phyloP scores from a whole-genome alignment of 2,113 vertebrate species.

The Lagopus muta region DNA sequence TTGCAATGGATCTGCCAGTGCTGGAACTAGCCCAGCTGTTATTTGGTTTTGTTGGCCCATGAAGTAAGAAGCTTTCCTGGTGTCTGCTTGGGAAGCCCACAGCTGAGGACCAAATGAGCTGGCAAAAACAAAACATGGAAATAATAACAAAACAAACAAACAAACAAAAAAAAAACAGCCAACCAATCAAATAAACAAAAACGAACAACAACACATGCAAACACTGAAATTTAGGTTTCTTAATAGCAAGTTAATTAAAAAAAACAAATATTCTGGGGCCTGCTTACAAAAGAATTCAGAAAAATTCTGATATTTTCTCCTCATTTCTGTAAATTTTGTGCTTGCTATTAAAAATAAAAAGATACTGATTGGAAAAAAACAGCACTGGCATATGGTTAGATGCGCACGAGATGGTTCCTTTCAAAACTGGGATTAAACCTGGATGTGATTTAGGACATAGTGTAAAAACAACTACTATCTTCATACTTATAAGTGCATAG shows the following conservation, averaged over 20 bases:
- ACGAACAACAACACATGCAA: background rate
- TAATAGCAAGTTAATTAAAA: background rate
- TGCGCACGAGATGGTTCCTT: background rate
- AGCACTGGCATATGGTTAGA: background rate
- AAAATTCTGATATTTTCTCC: background rate
- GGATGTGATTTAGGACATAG: background rate
- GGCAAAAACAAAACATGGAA: background rate
- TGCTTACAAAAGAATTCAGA: background rate
- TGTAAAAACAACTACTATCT: background rate
- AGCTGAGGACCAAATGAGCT: background rate
- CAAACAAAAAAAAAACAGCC: no score
- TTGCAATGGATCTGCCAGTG: no score
- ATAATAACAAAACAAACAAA: no score
- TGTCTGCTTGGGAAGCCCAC: background rate
- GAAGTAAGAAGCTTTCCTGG: background rate
- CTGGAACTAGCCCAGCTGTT: background rate
- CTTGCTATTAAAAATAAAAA: background rate
- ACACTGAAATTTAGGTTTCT: background rate
- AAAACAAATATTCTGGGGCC: background rate
- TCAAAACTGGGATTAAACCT: background rate
- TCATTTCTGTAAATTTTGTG: background rate
- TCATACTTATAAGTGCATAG: background rate
- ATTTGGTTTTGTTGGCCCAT: no score
- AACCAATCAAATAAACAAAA: no score
- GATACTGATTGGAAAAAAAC: background rate